Evolutionary conservation across 2,113 vertebrate genomes (phyloP), one percentile per base, ranked within the genome.

Genomic region (Cavia aperea): DNA sequence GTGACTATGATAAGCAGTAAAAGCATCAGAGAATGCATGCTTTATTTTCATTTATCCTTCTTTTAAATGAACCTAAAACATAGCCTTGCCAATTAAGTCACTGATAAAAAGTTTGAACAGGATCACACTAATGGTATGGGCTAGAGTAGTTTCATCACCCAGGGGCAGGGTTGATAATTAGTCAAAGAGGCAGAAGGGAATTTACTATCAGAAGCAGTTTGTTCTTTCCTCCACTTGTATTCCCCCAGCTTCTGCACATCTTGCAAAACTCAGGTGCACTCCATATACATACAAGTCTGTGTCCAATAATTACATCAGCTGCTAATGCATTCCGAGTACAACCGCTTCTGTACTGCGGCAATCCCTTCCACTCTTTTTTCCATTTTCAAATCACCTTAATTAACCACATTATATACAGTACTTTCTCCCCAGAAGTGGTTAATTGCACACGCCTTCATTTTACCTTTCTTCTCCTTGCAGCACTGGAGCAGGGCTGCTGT

Each of bases 261-360:
- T 36, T 18, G 54, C 4, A 6, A 12, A 33, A 2, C 4, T 36
- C 23, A 2, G 46, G 4, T 5, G 14, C 13, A 14, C 18, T n/a
- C 5, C 4, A 2, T 7, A 6, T 7, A 13, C 19, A 5, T 0
- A 1, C 5, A 1, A 2, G 7, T 15, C 19, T 29, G 4, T 3
- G 2, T 46, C 49, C 29, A 60, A 18, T 23, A 26, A 4, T 18
- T 1, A 2, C 1, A 1, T 39, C 49, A 12, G 14, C 15, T 88
- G 31, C n/a, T 33, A 51, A 12, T 7, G 0, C 0, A 0, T 23
- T 54, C 7, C n/a, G 66, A 24, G 11, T 9, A 66, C 14, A 7
- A 39, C 60, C 1, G 4, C 49, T 81, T 29, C 33, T 21, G 11
- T 21, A 4, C 2, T 1, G 16, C 15, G 33, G 33, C 8, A 2